phyloP scores from a whole-genome alignment of 2,113 vertebrate genomes.

The Capreolus pygargus region DNA sequence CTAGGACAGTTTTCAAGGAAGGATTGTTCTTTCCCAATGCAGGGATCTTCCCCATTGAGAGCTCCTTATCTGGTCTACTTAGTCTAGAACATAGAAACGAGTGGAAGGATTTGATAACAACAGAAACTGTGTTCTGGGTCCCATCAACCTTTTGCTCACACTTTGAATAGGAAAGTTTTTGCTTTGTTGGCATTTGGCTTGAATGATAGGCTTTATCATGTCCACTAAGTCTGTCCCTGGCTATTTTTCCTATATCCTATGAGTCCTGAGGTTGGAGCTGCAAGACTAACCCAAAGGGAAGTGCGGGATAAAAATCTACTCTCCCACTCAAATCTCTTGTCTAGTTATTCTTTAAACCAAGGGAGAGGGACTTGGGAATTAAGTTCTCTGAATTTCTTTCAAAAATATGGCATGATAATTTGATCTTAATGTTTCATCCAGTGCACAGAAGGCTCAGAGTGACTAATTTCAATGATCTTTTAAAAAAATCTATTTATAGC shows the following conservation, averaged over 20 bases:
- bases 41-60: background rate
- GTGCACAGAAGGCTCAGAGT: constrained; percentile 63
- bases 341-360: background rate
- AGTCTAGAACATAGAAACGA: background rate
- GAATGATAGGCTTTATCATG: background rate
- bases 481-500: constrained; percentile 60
- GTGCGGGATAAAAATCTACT: background rate
- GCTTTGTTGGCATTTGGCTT: background rate
- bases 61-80: background rate
- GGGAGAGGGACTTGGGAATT: background rate
- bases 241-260: background rate
- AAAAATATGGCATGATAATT: constrained; percentile 38
- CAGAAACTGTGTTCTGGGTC: background rate
- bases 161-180: background rate
- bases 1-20: background rate
- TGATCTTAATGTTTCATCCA: constrained; percentile 37
- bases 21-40: background rate
- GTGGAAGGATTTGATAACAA: background rate
- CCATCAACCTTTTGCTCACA: background rate
- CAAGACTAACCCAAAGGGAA: background rate
- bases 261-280: background rate
- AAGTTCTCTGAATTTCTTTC: constrained; percentile 9
- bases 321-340: background rate
- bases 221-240: background rate
- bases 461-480: constrained; percentile 72